Evolutionary conservation across 2,113 vertebrate species (phyloP).

Genomic region (Cyanoramphus novaezelandiae): DNA sequence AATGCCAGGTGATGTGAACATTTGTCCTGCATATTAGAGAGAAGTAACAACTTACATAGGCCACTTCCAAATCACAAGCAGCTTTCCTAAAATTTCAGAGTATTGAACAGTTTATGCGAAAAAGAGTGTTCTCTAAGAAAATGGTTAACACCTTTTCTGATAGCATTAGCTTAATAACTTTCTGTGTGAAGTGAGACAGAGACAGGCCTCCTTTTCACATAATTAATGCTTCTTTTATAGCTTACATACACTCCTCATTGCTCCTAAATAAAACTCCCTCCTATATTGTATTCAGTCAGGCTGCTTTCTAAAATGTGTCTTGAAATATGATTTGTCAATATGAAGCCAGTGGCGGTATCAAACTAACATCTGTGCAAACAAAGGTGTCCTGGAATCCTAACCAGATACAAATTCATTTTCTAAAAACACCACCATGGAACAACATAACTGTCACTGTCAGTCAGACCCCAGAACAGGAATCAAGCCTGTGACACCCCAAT

Average conservation of each 20-base stretch:
- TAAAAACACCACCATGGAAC: background rate
- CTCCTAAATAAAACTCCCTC: background rate
- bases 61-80: background rate
- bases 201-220: background rate
- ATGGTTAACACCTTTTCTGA: background rate
- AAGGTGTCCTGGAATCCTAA: background rate
- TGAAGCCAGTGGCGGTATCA: background rate
- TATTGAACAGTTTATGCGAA: background rate
- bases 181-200: background rate
- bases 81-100: background rate
- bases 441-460: background rate
- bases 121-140: background rate
- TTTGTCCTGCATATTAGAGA: background rate
- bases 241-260: rapidly evolving
- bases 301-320: background rate
- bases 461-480: background rate
- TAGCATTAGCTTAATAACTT: background rate
- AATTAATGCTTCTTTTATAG: background rate
- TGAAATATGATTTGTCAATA: background rate
- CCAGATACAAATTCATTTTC: background rate
- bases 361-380: background rate
- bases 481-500: background rate
- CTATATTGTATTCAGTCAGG: background rate
- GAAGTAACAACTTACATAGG: background rate
- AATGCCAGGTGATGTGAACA: background rate